phyloP scores from a whole-genome alignment of 1,140 invertebrate species.

The Ceratina australensis region DNA sequence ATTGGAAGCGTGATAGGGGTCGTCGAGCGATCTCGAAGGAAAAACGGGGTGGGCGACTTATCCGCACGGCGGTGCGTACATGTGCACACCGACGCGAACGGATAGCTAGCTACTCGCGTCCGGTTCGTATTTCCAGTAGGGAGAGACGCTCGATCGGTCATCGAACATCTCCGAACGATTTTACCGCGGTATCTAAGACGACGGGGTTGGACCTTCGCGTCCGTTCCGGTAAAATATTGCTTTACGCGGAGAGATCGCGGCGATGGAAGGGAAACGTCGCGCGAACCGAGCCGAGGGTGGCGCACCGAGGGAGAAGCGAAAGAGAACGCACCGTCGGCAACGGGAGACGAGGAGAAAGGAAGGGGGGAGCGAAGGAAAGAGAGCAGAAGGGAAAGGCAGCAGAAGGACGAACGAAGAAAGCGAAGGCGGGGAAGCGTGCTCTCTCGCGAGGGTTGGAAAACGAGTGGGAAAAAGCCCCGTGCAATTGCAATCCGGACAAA shows the following conservation, averaged over 20 bases:
- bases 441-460: conserved; percentile 33
- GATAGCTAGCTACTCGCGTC: conserved; percentile 9
- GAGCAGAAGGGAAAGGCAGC: background rate
- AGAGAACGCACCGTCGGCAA: background rate
- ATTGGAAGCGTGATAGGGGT: conserved; percentile 2
- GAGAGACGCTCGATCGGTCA: conserved; percentile 56
- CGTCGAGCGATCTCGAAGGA: background rate
- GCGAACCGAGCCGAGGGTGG: conserved; percentile 2
- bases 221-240: conserved; percentile 61
- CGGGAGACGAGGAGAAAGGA: too few species aligned
- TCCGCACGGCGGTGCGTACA: conserved; percentile 1
- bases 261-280: conserved; percentile 14
- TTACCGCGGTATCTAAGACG: conserved; percentile 28
- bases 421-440: conserved; percentile 15
- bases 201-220: conserved; percentile 34
- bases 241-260: conserved; percentile 27
- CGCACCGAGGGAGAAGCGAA: background rate
- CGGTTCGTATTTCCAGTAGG: conserved; percentile 48
- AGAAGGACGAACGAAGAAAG: background rate
- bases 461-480: conserved; percentile 64
- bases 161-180: conserved; percentile 60
- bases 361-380: conserved; percentile 4
- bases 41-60: conserved; percentile 1
- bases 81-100: conserved; percentile 6
- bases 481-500: conserved; percentile 68